Percentiles rank a stretch among this genome's conserved stretches.
Evolutionary conservation across 2,797 vertebrate genomes (phyloP).

Genomic region (Pseudomugil tenellus): DNA sequence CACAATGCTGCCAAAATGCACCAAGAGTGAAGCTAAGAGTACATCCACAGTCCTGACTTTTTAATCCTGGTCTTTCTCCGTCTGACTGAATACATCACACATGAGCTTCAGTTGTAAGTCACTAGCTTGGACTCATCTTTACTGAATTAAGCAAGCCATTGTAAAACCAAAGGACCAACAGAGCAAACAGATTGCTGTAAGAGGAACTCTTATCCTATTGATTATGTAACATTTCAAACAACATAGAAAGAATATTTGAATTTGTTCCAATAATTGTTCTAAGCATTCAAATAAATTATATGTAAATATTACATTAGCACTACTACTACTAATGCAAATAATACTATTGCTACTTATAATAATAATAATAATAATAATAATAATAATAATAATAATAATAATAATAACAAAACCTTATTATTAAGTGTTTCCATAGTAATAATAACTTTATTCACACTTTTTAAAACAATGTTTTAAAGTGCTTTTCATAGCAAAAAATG

Average conservation of each 20-base stretch:
- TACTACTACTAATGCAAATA: background rate
- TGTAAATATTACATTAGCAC: background rate
- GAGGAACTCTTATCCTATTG: background rate
- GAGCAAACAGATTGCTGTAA: constrained; percentile 27
- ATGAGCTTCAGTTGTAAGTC: constrained; percentile 29
- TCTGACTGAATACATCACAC: constrained; percentile 42
- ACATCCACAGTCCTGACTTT: constrained; percentile 33
- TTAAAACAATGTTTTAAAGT: background rate
- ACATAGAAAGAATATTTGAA: background rate
- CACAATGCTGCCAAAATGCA: constrained; percentile 40
- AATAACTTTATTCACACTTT: too few relatives aligned
- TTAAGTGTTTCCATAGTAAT: too few relatives aligned
- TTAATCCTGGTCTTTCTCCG: constrained; percentile 50
- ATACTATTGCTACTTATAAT: too few relatives aligned
- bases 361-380: too few relatives aligned
- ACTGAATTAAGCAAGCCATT: constrained; percentile 30
- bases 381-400: too few relatives aligned
- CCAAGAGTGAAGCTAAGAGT: constrained; percentile 30
- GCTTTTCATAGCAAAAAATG: background rate
- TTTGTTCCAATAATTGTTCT: background rate
- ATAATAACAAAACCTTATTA: too few relatives aligned
- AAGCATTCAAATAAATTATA: too few relatives aligned
- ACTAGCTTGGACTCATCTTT: constrained; percentile 38
- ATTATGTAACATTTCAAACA: background rate
- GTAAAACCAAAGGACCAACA: constrained; percentile 24